These are phyloP conservation scores for Arctocebus calabarensis DNA, from an alignment of 2,797 vertebrate species.

Conservation along the genomic window DNA sequence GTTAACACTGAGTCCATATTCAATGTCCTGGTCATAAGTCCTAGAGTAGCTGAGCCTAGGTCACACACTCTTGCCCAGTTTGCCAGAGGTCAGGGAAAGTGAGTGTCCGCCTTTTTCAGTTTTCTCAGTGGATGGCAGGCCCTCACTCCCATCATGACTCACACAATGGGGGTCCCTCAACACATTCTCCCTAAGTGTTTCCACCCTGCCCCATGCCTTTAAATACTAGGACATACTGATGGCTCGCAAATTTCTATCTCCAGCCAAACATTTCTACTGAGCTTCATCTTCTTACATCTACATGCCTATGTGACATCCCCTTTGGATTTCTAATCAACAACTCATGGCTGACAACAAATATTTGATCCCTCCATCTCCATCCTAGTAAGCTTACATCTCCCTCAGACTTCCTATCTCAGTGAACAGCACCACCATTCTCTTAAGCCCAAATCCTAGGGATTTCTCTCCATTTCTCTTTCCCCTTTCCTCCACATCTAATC, in stretches of 20 bases:
- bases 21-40: not conserved
- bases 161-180: not conserved
- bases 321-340: not conserved
- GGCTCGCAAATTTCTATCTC: not conserved
- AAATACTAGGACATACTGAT: not conserved
- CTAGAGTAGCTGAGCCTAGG: constrained; percentile 10
- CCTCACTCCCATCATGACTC: not conserved
- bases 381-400: not conserved
- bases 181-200: not conserved
- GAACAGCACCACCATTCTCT: not conserved
- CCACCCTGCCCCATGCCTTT: not conserved
- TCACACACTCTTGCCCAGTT: not conserved
- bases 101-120: not conserved
- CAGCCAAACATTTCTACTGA: constrained; percentile 44
- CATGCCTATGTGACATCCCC: not conserved
- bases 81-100: not conserved
- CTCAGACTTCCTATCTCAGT: not conserved
- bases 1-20: constrained; percentile 22
- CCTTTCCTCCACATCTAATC: not conserved
- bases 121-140: not conserved
- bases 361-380: not conserved
- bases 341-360: not conserved
- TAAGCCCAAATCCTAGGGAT: not conserved
- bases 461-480: not conserved
- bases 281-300: not conserved